Evolutionary conservation across 2,888 invertebrate genomes (phyloP), one percentile per base, ranked within the genome.

Genomic region (Diadegma fenestrale): DNA sequence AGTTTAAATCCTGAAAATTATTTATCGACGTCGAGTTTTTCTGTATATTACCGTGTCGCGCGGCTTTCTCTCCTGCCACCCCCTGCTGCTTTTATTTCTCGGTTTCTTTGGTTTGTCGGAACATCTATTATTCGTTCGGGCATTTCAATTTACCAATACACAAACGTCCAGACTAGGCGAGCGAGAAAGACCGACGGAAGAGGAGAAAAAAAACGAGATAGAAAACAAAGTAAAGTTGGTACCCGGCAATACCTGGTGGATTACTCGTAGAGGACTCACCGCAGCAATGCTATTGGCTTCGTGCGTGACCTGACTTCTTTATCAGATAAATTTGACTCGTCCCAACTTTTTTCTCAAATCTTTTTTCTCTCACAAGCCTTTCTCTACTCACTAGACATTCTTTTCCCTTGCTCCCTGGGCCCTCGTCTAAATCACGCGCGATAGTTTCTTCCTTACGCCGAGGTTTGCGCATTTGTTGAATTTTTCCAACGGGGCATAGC

Each of bases 291-390:
- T 76, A 85, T 85, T 85, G 85, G 82, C 80, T 85, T 61, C 79
- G 87, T 86, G 87, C 88, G 88, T 88, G 88, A 88, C 86, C 86
- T 72, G 87, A 88, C 84, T 88, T 68, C 84, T 61, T 75, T 81
- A 87, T 87, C 78, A 80, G 87, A 86, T 88, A 85, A 84, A 87
- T 88, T 84, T 82, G 58, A 77, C 80, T 80, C 71, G 41, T 71
- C 54, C 76, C 79, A 58, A 66, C 72, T 69, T 71, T 80, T 69
- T 19, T 76, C 58, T 64, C 43, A 71, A 69, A 72, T 76, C 81
- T 45, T 68, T 54, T 79, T 78, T 76, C 71, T 17, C 71, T 78
- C 54, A 37, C 75, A 79, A 69, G 22, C 37, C 41, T 17, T 26
- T 37, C 22, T 66, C 51, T 72, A 54, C 48, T 48, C 26, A 7